Evolutionary conservation across 2,888 invertebrate species (phyloP), one percentile per base, ranked within the genome.

Genomic region (Drosophila recens): DNA sequence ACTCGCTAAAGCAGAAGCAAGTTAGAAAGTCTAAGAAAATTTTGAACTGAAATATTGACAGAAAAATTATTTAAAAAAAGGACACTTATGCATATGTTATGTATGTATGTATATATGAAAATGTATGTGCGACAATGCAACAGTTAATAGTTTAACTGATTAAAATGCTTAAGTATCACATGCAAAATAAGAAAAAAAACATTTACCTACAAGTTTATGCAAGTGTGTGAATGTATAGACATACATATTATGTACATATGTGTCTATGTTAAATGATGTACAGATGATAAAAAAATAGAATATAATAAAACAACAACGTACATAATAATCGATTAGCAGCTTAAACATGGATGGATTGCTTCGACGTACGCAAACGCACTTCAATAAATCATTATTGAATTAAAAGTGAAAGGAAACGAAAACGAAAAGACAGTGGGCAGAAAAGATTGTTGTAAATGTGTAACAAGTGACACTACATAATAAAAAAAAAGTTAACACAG

Each of bases 281-380:
- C 9, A 49, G 40, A 63, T 52, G 36, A 46, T 51, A 11, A 30
- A 52, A 27, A 20, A 1, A 8, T 30, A 11, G 15, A 33, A 11
- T 34, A 20, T n/a, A 48, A 23, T 27, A 42, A 15, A 13, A 15
- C 3, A 56, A 36, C n/a, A 43, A 43, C 11, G 17, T 56, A 20
- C 20, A 42, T 42, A 33, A 23, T 49, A 58, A 66, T 73, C 57
- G 53, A 78, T 78, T 53, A 27, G 38, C 42, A 78, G 61, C 27
- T 61, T 13, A 40, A 59, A 45, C 23, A 40, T 34, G 51, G 8
- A 15, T 48, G 73, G 51, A 45, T 36, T 36, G 11, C 42, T 10
- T 40, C 33, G 42, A 33, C n/a, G 20, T 13, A 23, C 3, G 40
- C 33, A 13, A 27, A 49, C 38, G 38, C 59, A 34, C 48, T 51